Base-by-base conservation (phyloP, 2,113 vertebrate genomes). In the Camelus bactrianus region DNA sequence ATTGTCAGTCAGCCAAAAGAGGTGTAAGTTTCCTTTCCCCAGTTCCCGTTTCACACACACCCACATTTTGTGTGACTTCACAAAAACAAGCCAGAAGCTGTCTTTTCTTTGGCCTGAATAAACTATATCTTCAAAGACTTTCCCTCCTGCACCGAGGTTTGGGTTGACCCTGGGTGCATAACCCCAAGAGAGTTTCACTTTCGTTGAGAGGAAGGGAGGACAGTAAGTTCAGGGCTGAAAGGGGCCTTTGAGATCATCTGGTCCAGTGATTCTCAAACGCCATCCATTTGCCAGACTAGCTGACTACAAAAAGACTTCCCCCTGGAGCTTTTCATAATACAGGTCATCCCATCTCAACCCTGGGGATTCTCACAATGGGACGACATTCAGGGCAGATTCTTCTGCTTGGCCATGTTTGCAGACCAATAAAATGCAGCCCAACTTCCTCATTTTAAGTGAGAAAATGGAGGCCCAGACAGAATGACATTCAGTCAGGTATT, bases 61-160 rank as follows among this genome's bases (percentile, higher is more conserved):
- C 56, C 35, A 58, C n/a, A 30, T 67, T 76, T 86, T 67, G 13
- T 35, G 54, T 50, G 56, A 60, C 42, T 81, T 50, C 48, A 54
- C 46, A 81, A 67, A 87, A 65, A 52, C 2, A 90, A 77, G 32
- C 16, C 50, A 93, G 48, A 95, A 77, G 7, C 5, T 26, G 12
- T 54, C 60, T 86, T 96, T 42, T 81, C n/a, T 60, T 89, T 81
- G 76, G n/a, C 42, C 42, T 91, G 30, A 91, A 93, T 89, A 77
- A 96, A 80, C 13, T 92, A 24, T 9, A 50, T 84, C 38, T 89
- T 85, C 89, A 85, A 85, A 91, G 85, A 84, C 76, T 85, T 19
- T 2, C 12, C 6, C 16, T 72, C 50, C 24, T 12, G 30, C 72
- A 56, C 32, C 83, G 76, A 95, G 30, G n/a, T 85, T 79, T 89